Evolutionary conservation across 2,888 invertebrate genomes (phyloP), one percentile per base, ranked within the genome.

Genomic region (Pristionchus maxplancki): DNA sequence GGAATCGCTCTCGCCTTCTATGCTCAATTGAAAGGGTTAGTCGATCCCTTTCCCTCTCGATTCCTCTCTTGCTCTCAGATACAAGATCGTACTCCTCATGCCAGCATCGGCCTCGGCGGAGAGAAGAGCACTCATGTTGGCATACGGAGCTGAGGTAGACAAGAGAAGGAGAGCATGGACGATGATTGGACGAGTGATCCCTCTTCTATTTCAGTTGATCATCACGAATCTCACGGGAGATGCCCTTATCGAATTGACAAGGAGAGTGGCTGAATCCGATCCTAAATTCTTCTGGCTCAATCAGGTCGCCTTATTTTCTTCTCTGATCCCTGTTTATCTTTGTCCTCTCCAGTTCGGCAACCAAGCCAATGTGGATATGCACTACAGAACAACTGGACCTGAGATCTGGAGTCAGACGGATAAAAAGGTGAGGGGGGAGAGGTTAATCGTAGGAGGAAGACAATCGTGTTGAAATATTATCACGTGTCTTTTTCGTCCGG

Each of bases 321-420:
- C 71, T 20, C 6, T 48, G 5, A n/a, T 4, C 6, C 24, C 6
- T 11, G 1, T 37, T 71, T 40, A 78, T 53, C 53, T 53, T 50
- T 82, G 31, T 53, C 53, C 53, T 53, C 82, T 82, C 31, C 89
- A 93, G 90, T 93, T 93, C 90, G 92, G 91, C 58, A 93, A 94
- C 89, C 91, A 91, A 1, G 92, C 91, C 64, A 94, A 94, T 88
- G 93, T 92, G 5, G 89, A 90, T 28, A 93, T 92, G 40, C 94
- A 94, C 89, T 93, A 94, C 83, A 89, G 89, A 83, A 93, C 92
- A 13, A 94, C 94, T 1, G 94, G 94, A 15, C 93, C 93, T 9
- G 94, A 94, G 90, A 94, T 94, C 67, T 94, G 93, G 93, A 37
- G 88, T n/a, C 94, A 94, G 88, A 94, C 94, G 13, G 88, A 92